Base-by-base conservation (phyloP, 2,797 vertebrate species). In the Morus bassanus region DNA sequence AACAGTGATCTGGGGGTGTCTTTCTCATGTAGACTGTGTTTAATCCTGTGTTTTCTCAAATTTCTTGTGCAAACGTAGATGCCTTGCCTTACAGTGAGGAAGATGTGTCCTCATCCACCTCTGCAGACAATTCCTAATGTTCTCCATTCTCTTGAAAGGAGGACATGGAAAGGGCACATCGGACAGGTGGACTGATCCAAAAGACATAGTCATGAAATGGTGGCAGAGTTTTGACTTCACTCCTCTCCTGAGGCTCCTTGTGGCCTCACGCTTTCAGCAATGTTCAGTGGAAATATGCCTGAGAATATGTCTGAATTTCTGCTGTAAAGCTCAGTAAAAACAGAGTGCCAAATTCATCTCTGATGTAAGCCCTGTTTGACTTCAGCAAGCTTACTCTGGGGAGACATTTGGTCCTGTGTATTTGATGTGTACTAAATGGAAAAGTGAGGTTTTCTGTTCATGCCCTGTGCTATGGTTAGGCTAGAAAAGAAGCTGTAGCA, bases 381-480 rank as follows among this genome's bases (percentile, higher is more conserved):
- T 92, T 91, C 75, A 92, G 76, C 85, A 91, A 85, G 64, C 84
- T 91, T 89, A 68, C 79, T 89, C 68, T 28, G 7, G 94, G 78
- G 92, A 69, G 72, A 95, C 50, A 74, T 93, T 89, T 87, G 64
- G 85, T 85, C 84, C 91, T 48, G 21, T 81, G 74, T 89, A 54
- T 60, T 85, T 85, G 60, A 72, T 63, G 86, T 78, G 72, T 67
- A 72, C 81, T 88, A 93, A 93, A 89, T 92, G 67, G 88, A 90
- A 91, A 96, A 93, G 37, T 51, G 68, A 89, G 80, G 35, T 56
- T 91, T 96, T 79, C 88, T 87, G 63, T 72, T 90, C 87, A 87
- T 77, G 41, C 22, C 82, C 70, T 88, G 35, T 88, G 56, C 80
- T 80, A 37, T 39, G 37, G 51, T 79, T 94, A 85, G 60, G 23